phyloP scores from a whole-genome alignment of 1,140 invertebrate genomes.

The Megalopta genalis region DNA sequence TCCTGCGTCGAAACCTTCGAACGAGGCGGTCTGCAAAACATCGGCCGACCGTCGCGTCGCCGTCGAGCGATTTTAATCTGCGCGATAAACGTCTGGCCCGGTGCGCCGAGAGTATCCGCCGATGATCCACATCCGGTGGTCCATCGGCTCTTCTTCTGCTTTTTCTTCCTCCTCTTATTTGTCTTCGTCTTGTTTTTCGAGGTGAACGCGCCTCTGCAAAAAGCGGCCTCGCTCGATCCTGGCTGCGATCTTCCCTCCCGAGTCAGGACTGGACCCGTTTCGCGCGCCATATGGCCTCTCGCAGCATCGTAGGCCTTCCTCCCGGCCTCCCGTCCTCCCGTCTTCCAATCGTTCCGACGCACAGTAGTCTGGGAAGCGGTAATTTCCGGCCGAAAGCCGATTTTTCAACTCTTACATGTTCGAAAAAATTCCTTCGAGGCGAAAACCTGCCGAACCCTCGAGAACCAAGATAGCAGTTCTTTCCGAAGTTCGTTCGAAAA shows the following conservation, averaged over 20 bases:
- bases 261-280: background rate
- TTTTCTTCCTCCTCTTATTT: background rate
- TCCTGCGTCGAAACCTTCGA: too few relatives aligned
- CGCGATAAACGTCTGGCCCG: background rate
- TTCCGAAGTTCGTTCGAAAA: too few relatives aligned
- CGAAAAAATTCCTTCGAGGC: too few relatives aligned
- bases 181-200: background rate
- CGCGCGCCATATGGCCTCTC: background rate
- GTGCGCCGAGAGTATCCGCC: background rate
- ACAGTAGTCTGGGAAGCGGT: too few relatives aligned
- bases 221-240: background rate
- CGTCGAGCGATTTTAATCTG: background rate
- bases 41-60: too few relatives aligned
- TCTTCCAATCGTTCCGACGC: background rate
- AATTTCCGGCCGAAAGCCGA: too few relatives aligned
- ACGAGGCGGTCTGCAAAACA: too few relatives aligned
- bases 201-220: background rate
- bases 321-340: background rate
- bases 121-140: conserved; percentile 3
- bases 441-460: too few relatives aligned
- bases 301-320: background rate
- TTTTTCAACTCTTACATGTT: too few relatives aligned
- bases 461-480: too few relatives aligned
- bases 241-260: conserved; percentile 12
- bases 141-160: background rate